A percentile compares a stretch with the other conserved stretches of the same genome.
Conservation (phyloP, 2,888 invertebrate genomes). For the Elegia similella region DNA sequence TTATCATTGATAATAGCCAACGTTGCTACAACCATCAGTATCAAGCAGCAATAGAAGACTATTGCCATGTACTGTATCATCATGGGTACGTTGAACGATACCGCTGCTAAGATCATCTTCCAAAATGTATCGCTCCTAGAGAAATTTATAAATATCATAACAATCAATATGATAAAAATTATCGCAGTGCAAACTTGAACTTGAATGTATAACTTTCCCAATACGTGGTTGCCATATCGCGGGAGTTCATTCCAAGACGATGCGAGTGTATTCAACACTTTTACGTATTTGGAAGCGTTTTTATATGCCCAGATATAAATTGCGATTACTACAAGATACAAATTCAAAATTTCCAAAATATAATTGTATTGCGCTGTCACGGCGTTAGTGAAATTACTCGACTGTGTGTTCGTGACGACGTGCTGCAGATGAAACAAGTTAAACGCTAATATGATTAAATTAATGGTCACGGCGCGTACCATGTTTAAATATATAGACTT, state of each 20-base stretch:
- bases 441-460: slow-evolving; percentile 42
- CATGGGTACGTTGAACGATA: slow-evolving; percentile 56
- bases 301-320: slow-evolving; percentile 48
- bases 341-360: slow-evolving; percentile 45
- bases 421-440: slow-evolving; percentile 45
- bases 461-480: slow-evolving; percentile 34
- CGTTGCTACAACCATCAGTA: slow-evolving; percentile 46
- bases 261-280: slow-evolving; percentile 49
- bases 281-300: slow-evolving; percentile 48
- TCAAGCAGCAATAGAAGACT: slow-evolving; percentile 49
- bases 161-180: slow-evolving; percentile 27
- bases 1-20: slow-evolving; percentile 45
- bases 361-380: slow-evolving; percentile 60
- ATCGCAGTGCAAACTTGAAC: background rate
- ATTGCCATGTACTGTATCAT: slow-evolving; percentile 53
- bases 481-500: slow-evolving; percentile 9
- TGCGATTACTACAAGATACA: slow-evolving; percentile 40
- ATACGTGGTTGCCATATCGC: slow-evolving; percentile 33
- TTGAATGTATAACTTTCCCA: slow-evolving; percentile 23
- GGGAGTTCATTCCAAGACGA: slow-evolving; percentile 39
- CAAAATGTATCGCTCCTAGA: slow-evolving; percentile 48
- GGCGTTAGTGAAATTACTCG: slow-evolving; percentile 42
- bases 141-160: slow-evolving; percentile 49
- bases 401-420: slow-evolving; percentile 38
- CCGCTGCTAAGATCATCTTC: slow-evolving; percentile 53